Conservation (phyloP, 2,113 vertebrate genomes). For the Neogobius melanostomus region DNA sequence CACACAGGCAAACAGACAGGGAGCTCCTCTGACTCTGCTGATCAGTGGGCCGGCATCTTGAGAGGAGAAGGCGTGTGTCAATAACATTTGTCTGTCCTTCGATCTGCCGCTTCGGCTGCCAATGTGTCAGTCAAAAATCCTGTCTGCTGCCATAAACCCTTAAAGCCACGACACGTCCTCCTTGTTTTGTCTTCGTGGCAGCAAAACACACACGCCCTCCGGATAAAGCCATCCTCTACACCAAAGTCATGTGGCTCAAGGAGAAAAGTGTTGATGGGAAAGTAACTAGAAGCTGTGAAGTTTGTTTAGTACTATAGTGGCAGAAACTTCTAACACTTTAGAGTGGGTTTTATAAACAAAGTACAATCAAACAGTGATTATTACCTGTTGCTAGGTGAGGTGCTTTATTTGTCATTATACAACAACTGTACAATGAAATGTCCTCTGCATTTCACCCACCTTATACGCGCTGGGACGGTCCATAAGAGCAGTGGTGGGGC, state of each 20-base stretch:
- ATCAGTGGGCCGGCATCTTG: constrained; percentile 44
- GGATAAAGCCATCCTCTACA: constrained; percentile 7
- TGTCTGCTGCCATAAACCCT: constrained; percentile 18
- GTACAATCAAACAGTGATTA: too few relatives aligned
- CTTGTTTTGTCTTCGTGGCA: constrained; percentile 11
- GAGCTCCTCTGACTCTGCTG: constrained; percentile 38
- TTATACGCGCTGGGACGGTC: too few relatives aligned
- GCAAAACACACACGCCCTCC: background rate
- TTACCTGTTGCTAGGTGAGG: too few relatives aligned
- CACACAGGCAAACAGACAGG: constrained; percentile 33
- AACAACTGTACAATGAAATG: too few relatives aligned
- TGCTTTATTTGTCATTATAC: too few relatives aligned
- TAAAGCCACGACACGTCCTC: constrained; percentile 20
- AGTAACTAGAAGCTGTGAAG: background rate
- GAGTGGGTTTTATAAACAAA: too few relatives aligned
- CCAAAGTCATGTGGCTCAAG: constrained; percentile 15
- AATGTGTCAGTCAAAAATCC: constrained; percentile 23
- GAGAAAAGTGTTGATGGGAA: background rate
- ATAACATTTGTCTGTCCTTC: constrained; percentile 24
- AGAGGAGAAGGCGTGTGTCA: constrained; percentile 34
- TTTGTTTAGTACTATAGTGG: background rate
- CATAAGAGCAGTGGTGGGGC: too few relatives aligned
- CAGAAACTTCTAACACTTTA: background rate
- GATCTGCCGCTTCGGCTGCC: constrained; percentile 29
- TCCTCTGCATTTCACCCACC: too few relatives aligned